These are phyloP conservation scores for Nomada ruficornis DNA, from an alignment of 2,888 invertebrate genomes.

Conservation along the genomic window DNA sequence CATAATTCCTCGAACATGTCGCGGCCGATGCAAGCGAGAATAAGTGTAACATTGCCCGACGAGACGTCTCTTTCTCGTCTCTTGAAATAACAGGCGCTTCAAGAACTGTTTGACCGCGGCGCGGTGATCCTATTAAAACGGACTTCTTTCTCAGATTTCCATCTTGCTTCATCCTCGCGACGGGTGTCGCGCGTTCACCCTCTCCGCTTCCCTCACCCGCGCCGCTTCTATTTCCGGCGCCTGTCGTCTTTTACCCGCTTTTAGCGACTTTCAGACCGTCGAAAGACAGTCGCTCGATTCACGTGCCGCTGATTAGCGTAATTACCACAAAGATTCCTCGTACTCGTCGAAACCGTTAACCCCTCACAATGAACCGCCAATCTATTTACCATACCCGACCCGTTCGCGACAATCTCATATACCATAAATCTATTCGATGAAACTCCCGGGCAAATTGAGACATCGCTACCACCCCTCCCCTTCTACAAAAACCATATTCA, in stretches of 20 bases:
- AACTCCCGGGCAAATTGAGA: neutral
- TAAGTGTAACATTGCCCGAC: slow-evolving; percentile 31
- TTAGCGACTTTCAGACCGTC: slow-evolving; percentile 66
- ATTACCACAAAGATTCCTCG: slow-evolving; percentile 71
- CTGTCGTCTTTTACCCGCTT: slow-evolving; percentile 61
- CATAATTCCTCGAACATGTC: slow-evolving; percentile 40
- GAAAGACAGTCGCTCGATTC: slow-evolving; percentile 73
- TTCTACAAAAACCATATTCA: neutral
- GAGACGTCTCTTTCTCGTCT: slow-evolving; percentile 58
- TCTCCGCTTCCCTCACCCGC: slow-evolving; percentile 43
- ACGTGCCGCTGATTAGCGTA: slow-evolving; percentile 84
- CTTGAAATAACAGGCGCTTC: slow-evolving; percentile 78
- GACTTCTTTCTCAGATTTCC: slow-evolving; percentile 77
- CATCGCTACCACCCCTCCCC: neutral
- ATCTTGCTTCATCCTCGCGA: slow-evolving; percentile 61
- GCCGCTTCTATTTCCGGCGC: slow-evolving; percentile 74
- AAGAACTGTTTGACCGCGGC: slow-evolving; percentile 80
- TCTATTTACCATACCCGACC: too few species aligned
- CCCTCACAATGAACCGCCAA: neutral
- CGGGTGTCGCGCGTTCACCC: slow-evolving; percentile 36
- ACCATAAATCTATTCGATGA: too few species aligned
- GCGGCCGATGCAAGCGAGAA: slow-evolving; percentile 39
- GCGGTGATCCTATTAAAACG: slow-evolving; percentile 81
- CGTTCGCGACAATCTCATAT: neutral
- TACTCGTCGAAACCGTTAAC: slow-evolving; percentile 3